Evolutionary conservation across 2,113 vertebrate species (phyloP).

Genomic region (Dermatemys mawii): DNA sequence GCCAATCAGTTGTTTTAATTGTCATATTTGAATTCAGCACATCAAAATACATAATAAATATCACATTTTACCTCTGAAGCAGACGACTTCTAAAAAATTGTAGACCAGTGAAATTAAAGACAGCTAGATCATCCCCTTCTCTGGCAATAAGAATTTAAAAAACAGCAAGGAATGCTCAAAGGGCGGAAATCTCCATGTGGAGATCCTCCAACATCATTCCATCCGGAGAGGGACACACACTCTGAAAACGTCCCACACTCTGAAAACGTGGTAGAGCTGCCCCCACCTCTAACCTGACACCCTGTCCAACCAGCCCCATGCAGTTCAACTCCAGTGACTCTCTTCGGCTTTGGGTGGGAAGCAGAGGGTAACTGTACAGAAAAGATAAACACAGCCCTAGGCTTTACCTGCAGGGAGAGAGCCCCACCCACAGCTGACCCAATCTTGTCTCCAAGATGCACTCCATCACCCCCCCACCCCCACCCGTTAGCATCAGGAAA

Average conservation of each 20-base stretch:
- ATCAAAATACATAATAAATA: no score
- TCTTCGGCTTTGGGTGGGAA: background rate
- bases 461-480: no score
- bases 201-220: background rate
- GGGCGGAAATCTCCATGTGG: background rate
- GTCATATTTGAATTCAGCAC: no score
- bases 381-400: no score
- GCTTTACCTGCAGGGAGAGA: background rate
- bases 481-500: no score
- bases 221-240: background rate
- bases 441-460: background rate
- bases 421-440: background rate
- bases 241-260: background rate
- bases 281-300: background rate
- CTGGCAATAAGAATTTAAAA: background rate
- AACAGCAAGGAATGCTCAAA: background rate
- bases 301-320: background rate
- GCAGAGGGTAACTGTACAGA: background rate
- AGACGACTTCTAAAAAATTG: no score
- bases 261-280: background rate
- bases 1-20: no score
- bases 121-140: background rate
- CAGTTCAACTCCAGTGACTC: background rate
- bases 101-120: no score
- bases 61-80: no score